Conservation (phyloP, 53 echinoderm and acorn worm genomes). For the Mesocentrotus franciscanus region DNA sequence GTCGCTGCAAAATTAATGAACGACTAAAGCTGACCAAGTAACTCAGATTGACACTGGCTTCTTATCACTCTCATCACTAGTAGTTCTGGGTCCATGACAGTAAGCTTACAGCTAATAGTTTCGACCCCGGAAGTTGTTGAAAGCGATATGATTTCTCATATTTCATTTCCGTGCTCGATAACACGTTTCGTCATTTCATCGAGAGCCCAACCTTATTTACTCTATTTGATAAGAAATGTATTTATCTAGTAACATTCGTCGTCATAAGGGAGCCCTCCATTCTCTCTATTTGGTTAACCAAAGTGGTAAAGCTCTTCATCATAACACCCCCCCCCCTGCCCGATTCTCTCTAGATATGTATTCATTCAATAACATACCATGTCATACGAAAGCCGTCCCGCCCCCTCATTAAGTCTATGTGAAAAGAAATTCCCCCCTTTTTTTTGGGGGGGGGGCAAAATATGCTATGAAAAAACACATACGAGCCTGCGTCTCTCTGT, state of each 20-base stretch:
- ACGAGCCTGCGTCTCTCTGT: too few relatives aligned
- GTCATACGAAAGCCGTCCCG: neutral
- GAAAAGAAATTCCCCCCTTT: too few relatives aligned
- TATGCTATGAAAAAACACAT: too few relatives aligned
- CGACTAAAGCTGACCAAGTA: neutral
- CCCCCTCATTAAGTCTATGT: too few relatives aligned
- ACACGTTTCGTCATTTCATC: neutral
- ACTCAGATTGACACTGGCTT: neutral
- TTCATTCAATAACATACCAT: neutral
- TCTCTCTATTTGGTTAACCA: too few relatives aligned
- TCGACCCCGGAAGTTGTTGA: constrained; percentile 49
- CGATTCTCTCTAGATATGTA: neutral
- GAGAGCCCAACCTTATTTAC: neutral
- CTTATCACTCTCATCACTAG: neutral
- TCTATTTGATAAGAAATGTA: neutral
- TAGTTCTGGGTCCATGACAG: neutral
- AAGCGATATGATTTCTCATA: neutral
- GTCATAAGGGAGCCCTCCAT: too few relatives aligned
- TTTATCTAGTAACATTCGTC: neutral
- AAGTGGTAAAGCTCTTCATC: too few relatives aligned
- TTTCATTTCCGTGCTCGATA: constrained; percentile 25
- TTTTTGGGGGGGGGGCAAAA: too few relatives aligned
- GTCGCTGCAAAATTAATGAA: neutral
- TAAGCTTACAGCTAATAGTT: neutral
- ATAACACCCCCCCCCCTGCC: too few relatives aligned